Conservation (phyloP, 2,797 vertebrate species). For the Crenichthys baileyi region DNA sequence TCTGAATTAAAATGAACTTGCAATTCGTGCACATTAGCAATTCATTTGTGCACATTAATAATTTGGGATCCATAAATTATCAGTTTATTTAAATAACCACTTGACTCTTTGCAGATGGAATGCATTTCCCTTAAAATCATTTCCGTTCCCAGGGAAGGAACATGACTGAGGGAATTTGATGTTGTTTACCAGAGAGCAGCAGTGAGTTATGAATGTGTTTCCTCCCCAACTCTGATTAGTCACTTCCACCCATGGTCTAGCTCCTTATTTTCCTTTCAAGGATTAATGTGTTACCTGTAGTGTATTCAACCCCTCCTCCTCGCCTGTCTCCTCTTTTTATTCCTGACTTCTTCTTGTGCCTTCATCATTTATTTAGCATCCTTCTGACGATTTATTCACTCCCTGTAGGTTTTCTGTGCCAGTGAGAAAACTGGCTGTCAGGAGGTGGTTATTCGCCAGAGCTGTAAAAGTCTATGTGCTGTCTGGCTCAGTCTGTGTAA, state of each 20-base stretch:
- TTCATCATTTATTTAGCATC: conserved; percentile 54
- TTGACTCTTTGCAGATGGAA: conserved; percentile 7
- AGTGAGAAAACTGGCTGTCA: conserved; percentile 67
- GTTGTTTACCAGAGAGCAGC: conserved; percentile 45
- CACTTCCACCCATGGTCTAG: conserved; percentile 27
- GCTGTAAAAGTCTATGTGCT: conserved; percentile 60
- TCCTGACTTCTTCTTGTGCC: conserved; percentile 20
- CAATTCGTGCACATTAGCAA: conserved; percentile 25
- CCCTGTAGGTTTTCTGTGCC: conserved; percentile 54
- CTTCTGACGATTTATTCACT: conserved; percentile 66
- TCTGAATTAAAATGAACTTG: conserved; percentile 13
- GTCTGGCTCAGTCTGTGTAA: conserved; percentile 62
- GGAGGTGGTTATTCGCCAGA: conserved; percentile 55
- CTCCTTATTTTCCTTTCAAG: conserved; percentile 25
- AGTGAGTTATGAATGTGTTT: conserved; percentile 57
- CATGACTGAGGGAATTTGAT: conserved; percentile 21
- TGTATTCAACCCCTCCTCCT: conserved; percentile 12
- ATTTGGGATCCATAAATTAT: conserved; percentile 18
- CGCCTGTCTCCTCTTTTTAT: conserved; percentile 3
- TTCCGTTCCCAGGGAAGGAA: conserved; percentile 24
- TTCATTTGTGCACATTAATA: conserved; percentile 19
- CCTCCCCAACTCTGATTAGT: conserved; percentile 51
- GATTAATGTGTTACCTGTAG: conserved; percentile 55
- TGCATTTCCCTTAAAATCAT: conserved; percentile 22
- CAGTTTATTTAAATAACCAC: conserved; percentile 16